Evolutionary conservation across 2,113 vertebrate genomes (phyloP).

Genomic region (Zootoca vivipara): DNA sequence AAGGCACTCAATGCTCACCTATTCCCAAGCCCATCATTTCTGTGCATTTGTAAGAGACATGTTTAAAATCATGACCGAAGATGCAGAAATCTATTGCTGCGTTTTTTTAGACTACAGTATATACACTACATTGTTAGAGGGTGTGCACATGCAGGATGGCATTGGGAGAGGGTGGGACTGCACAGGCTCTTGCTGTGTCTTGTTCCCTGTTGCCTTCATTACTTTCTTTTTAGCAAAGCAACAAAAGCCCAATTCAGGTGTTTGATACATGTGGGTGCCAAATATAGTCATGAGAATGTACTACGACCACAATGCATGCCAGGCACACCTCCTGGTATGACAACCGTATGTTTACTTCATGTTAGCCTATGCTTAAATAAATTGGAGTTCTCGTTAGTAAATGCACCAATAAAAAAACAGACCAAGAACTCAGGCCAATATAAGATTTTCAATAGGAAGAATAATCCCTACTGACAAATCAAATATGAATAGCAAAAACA

Average conservation of each 20-base stretch:
- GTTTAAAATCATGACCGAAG: constrained; percentile 54
- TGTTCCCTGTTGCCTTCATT: neutral
- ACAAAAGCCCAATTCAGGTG: neutral
- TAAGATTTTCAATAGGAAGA: no score
- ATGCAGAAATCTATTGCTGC: constrained; percentile 25
- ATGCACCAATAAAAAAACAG: no score
- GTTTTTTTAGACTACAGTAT: constrained; percentile 16
- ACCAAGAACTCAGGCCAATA: no score
- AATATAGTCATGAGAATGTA: neutral
- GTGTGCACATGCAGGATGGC: neutral
- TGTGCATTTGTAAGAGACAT: constrained; percentile 58
- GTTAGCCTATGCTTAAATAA: no score
- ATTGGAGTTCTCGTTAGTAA: no score
- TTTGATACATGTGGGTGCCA: neutral
- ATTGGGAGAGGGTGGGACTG: neutral
- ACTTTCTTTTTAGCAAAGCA: neutral
- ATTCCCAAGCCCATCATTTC: constrained; percentile 54
- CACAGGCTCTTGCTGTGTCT: neutral
- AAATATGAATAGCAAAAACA: no score
- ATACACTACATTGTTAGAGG: constrained; percentile 35
- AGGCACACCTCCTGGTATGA: neutral
- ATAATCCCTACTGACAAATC: no score
- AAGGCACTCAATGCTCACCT: constrained; percentile 42
- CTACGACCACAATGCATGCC: neutral
- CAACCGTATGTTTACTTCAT: no score